Conservation (phyloP, 2,888 invertebrate genomes). For the Athalia cordata region DNA sequence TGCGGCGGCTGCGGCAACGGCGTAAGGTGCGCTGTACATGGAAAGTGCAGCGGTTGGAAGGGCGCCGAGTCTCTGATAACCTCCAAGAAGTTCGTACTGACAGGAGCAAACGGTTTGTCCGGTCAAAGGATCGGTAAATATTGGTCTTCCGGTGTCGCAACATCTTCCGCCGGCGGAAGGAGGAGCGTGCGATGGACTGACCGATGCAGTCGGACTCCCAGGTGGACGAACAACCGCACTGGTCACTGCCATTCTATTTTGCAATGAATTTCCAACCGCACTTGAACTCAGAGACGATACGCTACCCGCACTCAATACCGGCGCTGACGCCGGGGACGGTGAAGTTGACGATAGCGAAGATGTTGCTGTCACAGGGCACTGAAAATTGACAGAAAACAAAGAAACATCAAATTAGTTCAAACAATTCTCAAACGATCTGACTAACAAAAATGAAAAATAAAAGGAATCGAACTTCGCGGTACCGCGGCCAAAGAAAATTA, state of each 20-base stretch:
- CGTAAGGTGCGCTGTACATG: slow-evolving; percentile 88
- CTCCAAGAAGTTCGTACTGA: slow-evolving; percentile 90
- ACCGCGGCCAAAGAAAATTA: no score
- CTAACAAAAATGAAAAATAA: no score
- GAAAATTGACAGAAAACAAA: slow-evolving; percentile 21
- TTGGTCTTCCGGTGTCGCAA: slow-evolving; percentile 93
- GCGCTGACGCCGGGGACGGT: slow-evolving; percentile 64
- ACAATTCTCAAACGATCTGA: no score
- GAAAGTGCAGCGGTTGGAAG: slow-evolving; percentile 81
- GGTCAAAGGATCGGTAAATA: slow-evolving; percentile 92
- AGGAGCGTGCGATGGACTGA: slow-evolving; percentile 76
- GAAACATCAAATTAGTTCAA: no score
- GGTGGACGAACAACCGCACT: slow-evolving; percentile 76
- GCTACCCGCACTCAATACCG: slow-evolving; percentile 61
- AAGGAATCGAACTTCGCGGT: no score
- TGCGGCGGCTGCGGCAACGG: slow-evolving; percentile 79
- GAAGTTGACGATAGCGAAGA: slow-evolving; percentile 69
- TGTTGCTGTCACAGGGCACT: slow-evolving; percentile 72
- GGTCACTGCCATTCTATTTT: slow-evolving; percentile 74
- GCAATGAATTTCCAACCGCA: slow-evolving; percentile 72
- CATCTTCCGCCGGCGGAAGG: slow-evolving; percentile 79
- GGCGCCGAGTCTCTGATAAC: slow-evolving; percentile 87
- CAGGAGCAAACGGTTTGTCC: slow-evolving; percentile 93
- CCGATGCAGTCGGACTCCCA: slow-evolving; percentile 75
- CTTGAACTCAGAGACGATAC: slow-evolving; percentile 61